phyloP scores from a whole-genome alignment of 2,888 invertebrate species.

The Xylota segnis region DNA sequence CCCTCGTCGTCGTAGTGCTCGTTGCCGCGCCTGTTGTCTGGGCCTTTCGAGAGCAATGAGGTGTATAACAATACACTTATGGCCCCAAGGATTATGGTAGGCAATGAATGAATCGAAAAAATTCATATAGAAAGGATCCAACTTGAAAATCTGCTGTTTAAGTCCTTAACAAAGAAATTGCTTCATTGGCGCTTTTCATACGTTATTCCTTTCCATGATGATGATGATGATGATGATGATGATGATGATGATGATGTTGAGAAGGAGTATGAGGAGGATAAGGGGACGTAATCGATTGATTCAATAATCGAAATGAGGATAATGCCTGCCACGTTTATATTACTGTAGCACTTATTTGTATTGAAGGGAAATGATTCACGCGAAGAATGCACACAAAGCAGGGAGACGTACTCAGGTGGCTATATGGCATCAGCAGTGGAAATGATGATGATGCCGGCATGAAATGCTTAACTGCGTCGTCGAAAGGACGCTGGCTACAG shows the following conservation, averaged over 20 bases:
- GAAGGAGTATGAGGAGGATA: conserved; percentile 15
- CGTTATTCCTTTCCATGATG: conserved; percentile 61
- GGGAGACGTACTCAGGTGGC: conserved; percentile 65
- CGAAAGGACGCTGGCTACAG: conserved; percentile 31
- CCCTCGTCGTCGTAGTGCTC: neutral
- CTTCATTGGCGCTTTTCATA: conserved; percentile 77
- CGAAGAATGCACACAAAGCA: conserved; percentile 50
- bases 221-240: conserved; percentile 16
- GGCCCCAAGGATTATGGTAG: conserved; percentile 76
- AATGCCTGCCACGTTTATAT: conserved; percentile 76
- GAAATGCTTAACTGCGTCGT: conserved; percentile 64
- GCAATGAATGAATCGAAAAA: conserved; percentile 76
- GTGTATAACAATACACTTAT: conserved; percentile 77
- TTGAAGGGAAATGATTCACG: conserved; percentile 71
- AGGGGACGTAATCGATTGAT: conserved; percentile 75
- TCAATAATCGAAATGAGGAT: conserved; percentile 77
- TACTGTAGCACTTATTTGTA: conserved; percentile 74
- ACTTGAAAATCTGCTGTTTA: conserved; percentile 76
- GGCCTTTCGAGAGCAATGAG: conserved; percentile 75
- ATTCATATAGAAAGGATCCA: conserved; percentile 77
- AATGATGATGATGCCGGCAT: conserved; percentile 41
- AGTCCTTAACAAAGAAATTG: conserved; percentile 77
- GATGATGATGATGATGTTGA: conserved; percentile 25
- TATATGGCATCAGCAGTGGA: conserved; percentile 22
- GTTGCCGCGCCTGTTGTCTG: conserved; percentile 57